phyloP scores from a whole-genome alignment of 2,888 invertebrate genomes.

The Ferrisia virgata region DNA sequence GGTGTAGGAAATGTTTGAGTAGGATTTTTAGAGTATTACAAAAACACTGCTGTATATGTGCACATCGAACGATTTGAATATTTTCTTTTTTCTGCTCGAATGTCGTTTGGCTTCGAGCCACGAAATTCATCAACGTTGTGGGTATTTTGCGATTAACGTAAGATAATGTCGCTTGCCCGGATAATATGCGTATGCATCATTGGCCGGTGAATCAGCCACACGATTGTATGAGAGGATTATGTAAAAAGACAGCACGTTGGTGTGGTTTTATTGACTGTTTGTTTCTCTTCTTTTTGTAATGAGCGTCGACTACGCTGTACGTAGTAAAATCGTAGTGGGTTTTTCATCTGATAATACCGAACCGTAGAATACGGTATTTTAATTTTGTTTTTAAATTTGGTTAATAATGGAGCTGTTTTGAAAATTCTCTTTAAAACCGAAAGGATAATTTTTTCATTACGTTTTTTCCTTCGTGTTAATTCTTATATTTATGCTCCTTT shows the following conservation, averaged over 20 bases:
- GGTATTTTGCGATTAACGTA: neutral
- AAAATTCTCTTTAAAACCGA: too few relatives aligned
- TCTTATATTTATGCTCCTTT: too few relatives aligned
- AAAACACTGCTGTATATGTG: neutral
- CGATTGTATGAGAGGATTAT: neutral
- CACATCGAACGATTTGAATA: neutral
- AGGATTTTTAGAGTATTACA: neutral
- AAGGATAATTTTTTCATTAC: too few relatives aligned
- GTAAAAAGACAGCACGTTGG: neutral
- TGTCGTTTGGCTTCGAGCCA: neutral
- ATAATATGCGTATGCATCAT: neutral
- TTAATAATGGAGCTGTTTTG: too few relatives aligned
- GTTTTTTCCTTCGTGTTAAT: too few relatives aligned
- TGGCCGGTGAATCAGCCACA: neutral
- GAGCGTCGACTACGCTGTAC: too few relatives aligned
- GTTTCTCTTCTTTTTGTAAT: neutral
- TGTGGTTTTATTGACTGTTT: neutral
- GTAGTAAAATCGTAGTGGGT: neutral
- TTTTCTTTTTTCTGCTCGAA: neutral
- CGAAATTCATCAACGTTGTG: neutral
- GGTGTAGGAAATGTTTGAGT: neutral
- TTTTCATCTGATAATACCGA: neutral
- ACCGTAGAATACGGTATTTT: neutral
- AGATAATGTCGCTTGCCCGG: neutral
- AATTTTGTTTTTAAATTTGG: too few relatives aligned